Base-by-base conservation (phyloP, 2,113 vertebrate genomes). In the Chaenocephalus aceratus region DNA sequence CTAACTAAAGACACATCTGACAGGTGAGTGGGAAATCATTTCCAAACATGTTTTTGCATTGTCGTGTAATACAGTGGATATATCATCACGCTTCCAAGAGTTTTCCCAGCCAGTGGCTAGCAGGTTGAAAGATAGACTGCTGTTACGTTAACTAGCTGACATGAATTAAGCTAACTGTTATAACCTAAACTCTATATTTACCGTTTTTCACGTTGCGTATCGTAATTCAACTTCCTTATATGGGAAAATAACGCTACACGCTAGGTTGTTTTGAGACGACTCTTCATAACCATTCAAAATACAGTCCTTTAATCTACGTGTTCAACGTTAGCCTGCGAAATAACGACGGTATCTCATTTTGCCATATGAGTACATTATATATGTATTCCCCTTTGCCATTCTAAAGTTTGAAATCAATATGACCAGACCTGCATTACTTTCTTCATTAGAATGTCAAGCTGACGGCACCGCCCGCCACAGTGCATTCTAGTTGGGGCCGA, bases 11-110 rank as follows among this genome's bases (percentile, higher is more conserved):
- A 74, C 82, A 61, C 83, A 59, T 7, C 61, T 61, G 72, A 69
- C 91, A 91, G 91, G 91, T 90, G 75, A 78, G n/a, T 1, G 15
- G 3, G 1, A 14, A 12, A 16, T 16, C 3, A 45, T 44, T 6
- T 36, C 10, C 0, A 6, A n/a, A 30, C n/a, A 44, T 21, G 34
- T 4, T 2, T 57, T 52, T 56, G 16, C 60, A 13, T 13, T 60
- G 6, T 23, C 2, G 30, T 34, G 12, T 1, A 15, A 0, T 0
- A 2, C 18, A 30, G 18, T 30, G 21, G 6, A n/a, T 41, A 7
- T 23, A 7, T 23, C 10, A n/a, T 11, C 12, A 16, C 7, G 54
- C 12, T 21, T 36, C 1, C 2, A 1, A 6, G 15, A 36, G 30
- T 12, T 3, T 16, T 5, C n/a, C 4, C 15, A 52, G n/a, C 21